Conservation (phyloP, 2,113 vertebrate genomes). For the Paralichthys olivaceus region DNA sequence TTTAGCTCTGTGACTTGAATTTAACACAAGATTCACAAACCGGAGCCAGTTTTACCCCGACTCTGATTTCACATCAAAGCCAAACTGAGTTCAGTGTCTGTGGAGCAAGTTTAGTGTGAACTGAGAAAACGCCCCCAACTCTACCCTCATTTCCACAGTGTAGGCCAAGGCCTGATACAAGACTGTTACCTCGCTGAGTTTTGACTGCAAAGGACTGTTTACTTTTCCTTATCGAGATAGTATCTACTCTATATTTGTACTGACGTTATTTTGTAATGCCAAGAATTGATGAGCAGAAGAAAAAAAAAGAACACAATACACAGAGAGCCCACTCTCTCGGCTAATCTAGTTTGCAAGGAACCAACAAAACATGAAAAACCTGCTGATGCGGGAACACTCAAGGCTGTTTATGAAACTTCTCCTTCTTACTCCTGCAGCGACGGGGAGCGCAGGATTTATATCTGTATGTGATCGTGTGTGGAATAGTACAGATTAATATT, state of each 20-base stretch:
- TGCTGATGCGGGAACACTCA: slow-evolving; percentile 49
- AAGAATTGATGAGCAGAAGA: slow-evolving; percentile 41
- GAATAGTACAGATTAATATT: slow-evolving; percentile 65
- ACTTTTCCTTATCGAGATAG: slow-evolving; percentile 63
- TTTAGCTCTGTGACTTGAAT: slow-evolving; percentile 8
- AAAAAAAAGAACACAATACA: neutral
- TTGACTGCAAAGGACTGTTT: slow-evolving; percentile 76
- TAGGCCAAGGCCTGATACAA: slow-evolving; percentile 67
- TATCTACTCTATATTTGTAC: slow-evolving; percentile 77
- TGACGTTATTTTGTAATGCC: slow-evolving; percentile 70
- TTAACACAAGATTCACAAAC: slow-evolving; percentile 24
- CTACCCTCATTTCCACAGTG: slow-evolving; percentile 22
- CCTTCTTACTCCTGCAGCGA: slow-evolving; percentile 52
- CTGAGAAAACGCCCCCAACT: slow-evolving; percentile 54
- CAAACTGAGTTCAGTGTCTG: slow-evolving; percentile 47
- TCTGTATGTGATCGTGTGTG: slow-evolving; percentile 60
- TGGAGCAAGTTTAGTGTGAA: slow-evolving; percentile 28
- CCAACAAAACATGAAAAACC: slow-evolving; percentile 13
- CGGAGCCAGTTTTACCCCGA: slow-evolving; percentile 11
- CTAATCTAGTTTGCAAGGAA: slow-evolving; percentile 52
- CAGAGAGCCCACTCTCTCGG: slow-evolving; percentile 35
- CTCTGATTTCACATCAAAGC: slow-evolving; percentile 42
- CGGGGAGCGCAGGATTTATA: slow-evolving; percentile 49
- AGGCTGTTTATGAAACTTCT: slow-evolving; percentile 54
- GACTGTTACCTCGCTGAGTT: slow-evolving; percentile 80